Evolutionary conservation across 2,797 vertebrate genomes (phyloP).

Genomic region (Garrulus glandarius): DNA sequence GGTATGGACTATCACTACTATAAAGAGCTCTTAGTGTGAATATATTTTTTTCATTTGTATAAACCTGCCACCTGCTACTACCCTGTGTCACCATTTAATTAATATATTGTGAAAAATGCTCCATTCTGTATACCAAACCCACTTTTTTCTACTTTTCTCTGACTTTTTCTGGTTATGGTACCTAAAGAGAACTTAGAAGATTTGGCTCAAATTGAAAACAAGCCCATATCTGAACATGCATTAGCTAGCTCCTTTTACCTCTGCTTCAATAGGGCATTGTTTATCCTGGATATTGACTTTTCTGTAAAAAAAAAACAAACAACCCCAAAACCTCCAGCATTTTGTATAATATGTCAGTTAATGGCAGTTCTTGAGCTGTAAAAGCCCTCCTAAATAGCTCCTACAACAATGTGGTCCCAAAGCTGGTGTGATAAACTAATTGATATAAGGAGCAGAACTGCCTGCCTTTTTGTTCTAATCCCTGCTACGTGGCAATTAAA

Average conservation of each 20-base stretch:
- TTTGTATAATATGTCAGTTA: background rate
- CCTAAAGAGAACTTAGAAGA: background rate
- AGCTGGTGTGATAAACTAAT: background rate
- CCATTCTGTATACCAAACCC: background rate
- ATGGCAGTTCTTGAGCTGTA: background rate
- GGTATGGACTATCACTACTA: background rate
- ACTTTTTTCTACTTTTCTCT: background rate
- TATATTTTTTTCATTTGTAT: background rate
- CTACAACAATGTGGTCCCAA: background rate
- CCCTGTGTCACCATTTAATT: background rate
- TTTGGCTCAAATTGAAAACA: background rate
- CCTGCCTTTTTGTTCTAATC: background rate
- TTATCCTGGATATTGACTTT: background rate
- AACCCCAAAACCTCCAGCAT: background rate
- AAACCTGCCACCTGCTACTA: background rate
- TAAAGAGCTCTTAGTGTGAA: fast-evolving
- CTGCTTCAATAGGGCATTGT: background rate
- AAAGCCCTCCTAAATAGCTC: background rate
- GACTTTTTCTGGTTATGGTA: background rate
- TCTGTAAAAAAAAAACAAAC: background rate
- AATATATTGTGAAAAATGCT: background rate
- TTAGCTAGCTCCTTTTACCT: background rate
- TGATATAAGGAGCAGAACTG: background rate
- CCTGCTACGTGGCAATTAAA: background rate
- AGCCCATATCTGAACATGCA: background rate